These are phyloP conservation scores for Rhagologus leucostigma DNA, from an alignment of 2,113 vertebrate species.

Conservation along the genomic window DNA sequence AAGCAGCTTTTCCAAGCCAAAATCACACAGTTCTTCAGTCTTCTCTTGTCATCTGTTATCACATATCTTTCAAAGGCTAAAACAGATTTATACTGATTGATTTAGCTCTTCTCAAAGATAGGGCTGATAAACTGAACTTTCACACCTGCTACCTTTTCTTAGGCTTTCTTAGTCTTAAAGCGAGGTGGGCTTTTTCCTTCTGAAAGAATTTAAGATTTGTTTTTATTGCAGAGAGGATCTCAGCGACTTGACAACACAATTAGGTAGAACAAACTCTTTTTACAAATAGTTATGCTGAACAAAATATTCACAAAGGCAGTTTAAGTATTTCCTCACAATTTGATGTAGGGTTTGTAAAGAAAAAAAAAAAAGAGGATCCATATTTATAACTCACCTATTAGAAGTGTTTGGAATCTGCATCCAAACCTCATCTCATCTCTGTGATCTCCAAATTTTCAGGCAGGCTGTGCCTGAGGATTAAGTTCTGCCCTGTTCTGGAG, in stretches of 20 bases:
- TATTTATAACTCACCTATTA: not conserved
- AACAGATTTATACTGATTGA: not conserved
- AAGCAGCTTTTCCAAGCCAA: not conserved
- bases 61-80: not conserved
- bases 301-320: not conserved
- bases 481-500: not conserved
- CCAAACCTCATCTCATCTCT: not conserved
- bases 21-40: not conserved
- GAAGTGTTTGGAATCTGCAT: not conserved
- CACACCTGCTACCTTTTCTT: not conserved
- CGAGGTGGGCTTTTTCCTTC: not conserved
- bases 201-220: not conserved
- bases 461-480: not conserved
- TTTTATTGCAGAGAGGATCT: not conserved
- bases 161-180: not conserved
- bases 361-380: not conserved
- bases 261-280: not conserved
- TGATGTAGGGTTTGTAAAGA: not conserved
- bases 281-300: not conserved
- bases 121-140: not conserved
- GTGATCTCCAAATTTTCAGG: not conserved
- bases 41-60: not conserved
- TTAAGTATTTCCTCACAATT: not conserved
- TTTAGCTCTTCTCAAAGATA: not conserved
- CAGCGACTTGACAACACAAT: not conserved